Evolutionary conservation across 1,140 invertebrate species (phyloP), one percentile per base, ranked within the genome.

Genomic region (Eumeta japonica): DNA sequence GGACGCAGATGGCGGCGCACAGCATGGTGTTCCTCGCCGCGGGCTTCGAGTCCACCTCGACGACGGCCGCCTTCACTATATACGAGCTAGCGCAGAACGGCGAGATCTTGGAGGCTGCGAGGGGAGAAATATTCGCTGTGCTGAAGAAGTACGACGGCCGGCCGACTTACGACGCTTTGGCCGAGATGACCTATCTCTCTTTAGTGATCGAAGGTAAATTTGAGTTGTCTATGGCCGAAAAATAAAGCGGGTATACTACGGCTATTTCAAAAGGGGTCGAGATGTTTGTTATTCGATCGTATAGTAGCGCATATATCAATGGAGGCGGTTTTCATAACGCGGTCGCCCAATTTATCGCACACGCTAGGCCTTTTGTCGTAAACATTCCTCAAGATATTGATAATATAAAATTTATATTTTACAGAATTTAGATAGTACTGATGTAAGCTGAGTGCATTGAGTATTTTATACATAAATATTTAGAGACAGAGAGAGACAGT

Each of bases 21-120:
- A 54, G 64, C 0, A 72, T 76, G 31, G 47, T 80, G 0, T 80
- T 82, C 38, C 77, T 79, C 38, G 39, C 75, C 9, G 82, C 80
- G 31, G 82, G 82, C 4, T 84, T 79, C 41, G 83, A 85, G 39
- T 84, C 84, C 0, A 81, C 81, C 0, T 76, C 80, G 2, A 77
- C 74, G 1, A 67, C 80, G 0, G 58, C 83, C 37, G 56, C 68
- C 9, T 81, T 77, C 39, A 55, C 67, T 3, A 36, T 79, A 0
- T 83, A 79, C 43, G 72, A 76, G 35, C 55, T 86, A 32, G 78
- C 83, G 0, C 56, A 66, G 11, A 55, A 83, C 45, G 72, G 67
- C 10, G 75, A 82, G 1, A 54, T 79, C 9, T 82, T 85, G 46
- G 52, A 75, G 0, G 74, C 64, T 40, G 7, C 80, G 13, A 45